These are phyloP conservation scores for Bubo bubo DNA, from an alignment of 2,113 vertebrate genomes.

Conservation along the genomic window DNA sequence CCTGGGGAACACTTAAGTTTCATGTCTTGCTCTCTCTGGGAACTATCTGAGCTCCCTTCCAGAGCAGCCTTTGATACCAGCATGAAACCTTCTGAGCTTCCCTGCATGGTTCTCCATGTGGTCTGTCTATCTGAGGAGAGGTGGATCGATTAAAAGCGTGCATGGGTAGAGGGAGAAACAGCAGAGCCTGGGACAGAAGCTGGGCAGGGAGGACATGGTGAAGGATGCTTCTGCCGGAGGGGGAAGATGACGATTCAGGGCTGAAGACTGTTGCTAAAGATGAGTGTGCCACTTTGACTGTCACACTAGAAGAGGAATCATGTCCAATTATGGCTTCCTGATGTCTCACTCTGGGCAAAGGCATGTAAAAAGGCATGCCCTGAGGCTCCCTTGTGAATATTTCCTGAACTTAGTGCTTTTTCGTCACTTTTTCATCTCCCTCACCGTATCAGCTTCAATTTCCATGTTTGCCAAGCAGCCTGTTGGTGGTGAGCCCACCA, in stretches of 20 bases:
- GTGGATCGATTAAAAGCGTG: neutral
- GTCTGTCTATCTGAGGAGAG: neutral
- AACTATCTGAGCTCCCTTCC: neutral
- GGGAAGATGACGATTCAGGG: neutral
- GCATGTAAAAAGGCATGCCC: neutral
- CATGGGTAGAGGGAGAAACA: neutral
- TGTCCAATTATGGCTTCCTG: neutral
- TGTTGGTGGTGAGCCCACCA: neutral
- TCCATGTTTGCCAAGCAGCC: accelerated
- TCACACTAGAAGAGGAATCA: neutral
- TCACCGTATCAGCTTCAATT: accelerated
- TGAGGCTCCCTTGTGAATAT: neutral
- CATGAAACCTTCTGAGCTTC: neutral
- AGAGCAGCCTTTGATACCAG: neutral
- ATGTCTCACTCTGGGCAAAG: neutral
- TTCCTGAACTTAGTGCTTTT: neutral
- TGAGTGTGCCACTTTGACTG: neutral
- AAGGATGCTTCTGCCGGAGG: neutral
- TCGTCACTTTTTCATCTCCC: neutral
- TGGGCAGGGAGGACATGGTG: neutral
- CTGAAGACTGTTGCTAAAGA: neutral
- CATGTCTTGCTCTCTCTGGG: neutral
- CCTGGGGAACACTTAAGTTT: neutral
- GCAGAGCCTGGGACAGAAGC: neutral
- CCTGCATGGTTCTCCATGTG: neutral